These are phyloP conservation scores for Leucania comma DNA, from an alignment of 2,888 invertebrate genomes.

Conservation along the genomic window DNA sequence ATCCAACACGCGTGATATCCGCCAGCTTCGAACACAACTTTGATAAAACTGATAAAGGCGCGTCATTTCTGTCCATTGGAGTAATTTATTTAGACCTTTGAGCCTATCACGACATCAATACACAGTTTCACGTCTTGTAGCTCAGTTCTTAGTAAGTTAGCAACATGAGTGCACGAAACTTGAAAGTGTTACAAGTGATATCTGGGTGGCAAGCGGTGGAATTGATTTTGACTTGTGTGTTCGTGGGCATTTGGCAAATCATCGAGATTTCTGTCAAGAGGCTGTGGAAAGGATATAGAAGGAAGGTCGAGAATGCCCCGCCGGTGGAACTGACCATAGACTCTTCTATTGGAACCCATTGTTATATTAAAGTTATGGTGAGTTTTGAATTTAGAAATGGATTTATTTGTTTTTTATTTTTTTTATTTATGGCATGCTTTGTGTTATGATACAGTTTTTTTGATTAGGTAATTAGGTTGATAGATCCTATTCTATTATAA, in stretches of 20 bases:
- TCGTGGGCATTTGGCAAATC: constrained; percentile 84
- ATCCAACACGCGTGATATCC: constrained; percentile 63
- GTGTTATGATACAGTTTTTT: too few relatives aligned
- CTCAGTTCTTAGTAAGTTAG: constrained; percentile 21
- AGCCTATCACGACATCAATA: constrained; percentile 65
- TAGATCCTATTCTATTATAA: not conserved
- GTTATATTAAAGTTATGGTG: constrained; percentile 87
- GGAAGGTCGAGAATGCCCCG: constrained; percentile 75
- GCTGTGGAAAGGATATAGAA: constrained; percentile 84
- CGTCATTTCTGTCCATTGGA: constrained; percentile 64
- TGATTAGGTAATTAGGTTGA: not conserved
- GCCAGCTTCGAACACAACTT: constrained; percentile 70
- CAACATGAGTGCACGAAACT: constrained; percentile 77
- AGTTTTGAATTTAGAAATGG: constrained; percentile 50
- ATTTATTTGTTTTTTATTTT: too few relatives aligned
- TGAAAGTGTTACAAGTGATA: constrained; percentile 78
- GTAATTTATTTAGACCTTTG: constrained; percentile 77
- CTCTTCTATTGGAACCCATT: constrained; percentile 85
- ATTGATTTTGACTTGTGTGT: constrained; percentile 78
- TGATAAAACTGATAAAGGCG: constrained; percentile 78
- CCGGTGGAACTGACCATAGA: constrained; percentile 84
- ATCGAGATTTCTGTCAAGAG: constrained; percentile 78
- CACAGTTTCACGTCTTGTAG: not conserved
- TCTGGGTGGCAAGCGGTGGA: constrained; percentile 84
- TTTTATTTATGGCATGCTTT: not conserved